Evolutionary conservation across 2,888 invertebrate genomes (phyloP).

Genomic region (Brenthis ino): DNA sequence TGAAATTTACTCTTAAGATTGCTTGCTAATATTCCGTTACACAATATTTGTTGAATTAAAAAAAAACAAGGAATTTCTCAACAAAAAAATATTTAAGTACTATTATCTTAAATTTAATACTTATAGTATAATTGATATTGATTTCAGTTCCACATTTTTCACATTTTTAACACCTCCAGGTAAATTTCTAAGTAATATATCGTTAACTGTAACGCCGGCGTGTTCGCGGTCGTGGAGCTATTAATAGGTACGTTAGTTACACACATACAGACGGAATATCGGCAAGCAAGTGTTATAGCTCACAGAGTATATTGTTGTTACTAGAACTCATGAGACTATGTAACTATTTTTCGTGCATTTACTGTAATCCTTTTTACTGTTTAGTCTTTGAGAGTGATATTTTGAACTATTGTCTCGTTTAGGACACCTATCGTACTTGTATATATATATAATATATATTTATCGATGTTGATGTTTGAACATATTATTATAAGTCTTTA

Average conservation of each 20-base stretch:
- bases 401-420: slow-evolving; percentile 64
- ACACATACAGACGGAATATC: slow-evolving; percentile 40
- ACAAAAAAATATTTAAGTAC: no score
- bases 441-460: slow-evolving; percentile 39
- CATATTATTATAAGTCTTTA: slow-evolving; percentile 53
- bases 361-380: slow-evolving; percentile 79
- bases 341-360: slow-evolving; percentile 82
- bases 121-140: not conserved
- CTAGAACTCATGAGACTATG: slow-evolving; percentile 68
- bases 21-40: slow-evolving; percentile 57
- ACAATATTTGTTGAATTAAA: no score
- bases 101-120: no score
- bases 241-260: not conserved
- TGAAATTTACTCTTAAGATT: slow-evolving; percentile 54
- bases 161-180: not conserved
- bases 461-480: slow-evolving; percentile 57
- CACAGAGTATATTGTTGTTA: slow-evolving; percentile 65
- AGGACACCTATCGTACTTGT: slow-evolving; percentile 48
- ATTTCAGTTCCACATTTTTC: not conserved
- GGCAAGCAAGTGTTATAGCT: slow-evolving; percentile 62
- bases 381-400: slow-evolving; percentile 76
- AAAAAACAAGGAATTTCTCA: no score
- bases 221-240: no score
- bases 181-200: no score
- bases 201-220: no score